Evolutionary conservation across 2,888 invertebrate species (phyloP), one percentile per base, ranked within the genome.

Genomic region (Leucoptera coffeella): DNA sequence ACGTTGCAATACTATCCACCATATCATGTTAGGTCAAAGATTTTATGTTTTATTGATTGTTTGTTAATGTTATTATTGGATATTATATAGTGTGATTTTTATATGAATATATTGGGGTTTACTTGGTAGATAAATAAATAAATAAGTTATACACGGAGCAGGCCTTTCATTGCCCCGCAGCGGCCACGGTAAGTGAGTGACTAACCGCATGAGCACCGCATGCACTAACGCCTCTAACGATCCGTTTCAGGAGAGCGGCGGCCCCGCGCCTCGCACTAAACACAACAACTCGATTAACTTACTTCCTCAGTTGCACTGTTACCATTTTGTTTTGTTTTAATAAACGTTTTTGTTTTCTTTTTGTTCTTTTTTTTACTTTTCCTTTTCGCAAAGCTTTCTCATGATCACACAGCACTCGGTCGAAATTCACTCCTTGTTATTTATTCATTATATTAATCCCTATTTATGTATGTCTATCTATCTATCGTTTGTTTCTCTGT

Each of bases 61-160:
- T 67, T 65, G 62, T 62, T 67, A 64, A 67, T 69, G 52, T 67
- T 67, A 65, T 67, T 67, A 65, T 67, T 65, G 60, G 54, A 47
- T 59, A 64, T 58, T 49, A 61, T 46, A 52, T 67, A 64, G 67
- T 58, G 67, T 65, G 67, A 67, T 65, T 69, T 64, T 69, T 67
- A 67, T 69, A 69, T 69, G 65, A 65, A 67, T 69, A 67, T 69
- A 67, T 69, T 60, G 65, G 69, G 67, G 65, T 64, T 65, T 65
- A 64, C 51, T 61, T 61, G 65, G 67, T 67, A 67, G 65, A 60
- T 57, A 65, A 59, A 52, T n/a, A n/a, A n/a, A n/a, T n/a, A n/a
- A n/a, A n/a, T n/a, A n/a, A n/a, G n/a, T n/a, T n/a, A n/a, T n/a
- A n/a, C n/a, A n/a, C n/a, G n/a, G n/a, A n/a, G n/a, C n/a, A n/a